Percentiles rank a stretch among this genome's conserved stretches.
Evolutionary conservation across 1,140 invertebrate species (phyloP).

Genomic region (Tenebrio molitor): DNA sequence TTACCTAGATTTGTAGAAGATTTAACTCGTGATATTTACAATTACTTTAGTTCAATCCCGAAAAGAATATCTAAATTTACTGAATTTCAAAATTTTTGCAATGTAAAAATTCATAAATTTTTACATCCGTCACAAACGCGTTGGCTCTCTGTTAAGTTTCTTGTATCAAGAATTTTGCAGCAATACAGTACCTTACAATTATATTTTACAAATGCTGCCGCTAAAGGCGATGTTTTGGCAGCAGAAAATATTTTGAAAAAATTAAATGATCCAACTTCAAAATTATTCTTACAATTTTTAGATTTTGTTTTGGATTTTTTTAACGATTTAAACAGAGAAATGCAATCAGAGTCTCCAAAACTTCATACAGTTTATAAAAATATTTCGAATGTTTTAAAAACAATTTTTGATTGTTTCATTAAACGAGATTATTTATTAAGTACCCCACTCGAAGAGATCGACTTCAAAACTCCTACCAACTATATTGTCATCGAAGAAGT

Average conservation of each 20-base stretch:
- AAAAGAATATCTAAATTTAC: slow-evolving; percentile 58
- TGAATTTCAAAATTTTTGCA: slow-evolving; percentile 60
- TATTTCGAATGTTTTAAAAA: no score
- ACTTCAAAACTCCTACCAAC: slow-evolving; percentile 45
- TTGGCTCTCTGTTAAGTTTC: slow-evolving; percentile 63
- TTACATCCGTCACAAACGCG: slow-evolving; percentile 63
- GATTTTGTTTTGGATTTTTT: slow-evolving; percentile 60
- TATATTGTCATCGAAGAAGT: slow-evolving; percentile 30
- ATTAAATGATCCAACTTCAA: slow-evolving; percentile 55
- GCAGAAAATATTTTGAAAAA: slow-evolving; percentile 55
- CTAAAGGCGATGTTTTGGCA: slow-evolving; percentile 50
- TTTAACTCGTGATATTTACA: slow-evolving; percentile 51
- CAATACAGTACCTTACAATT: slow-evolving; percentile 61
- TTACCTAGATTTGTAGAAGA: slow-evolving; percentile 51
- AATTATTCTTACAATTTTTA: slow-evolving; percentile 61
- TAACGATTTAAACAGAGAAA: slow-evolving; percentile 60
- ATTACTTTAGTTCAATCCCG: slow-evolving; percentile 57
- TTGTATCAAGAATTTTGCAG: slow-evolving; percentile 63
- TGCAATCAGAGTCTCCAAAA: slow-evolving; percentile 62
- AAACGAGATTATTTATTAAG: not conserved
- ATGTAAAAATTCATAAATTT: slow-evolving; percentile 63
- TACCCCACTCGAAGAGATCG: slow-evolving; percentile 16
- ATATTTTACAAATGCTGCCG: slow-evolving; percentile 60
- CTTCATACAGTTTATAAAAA: no score
- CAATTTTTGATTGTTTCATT: slow-evolving; percentile 41